Conservation (phyloP, 2,797 vertebrate genomes). For the Alectoris magna region DNA sequence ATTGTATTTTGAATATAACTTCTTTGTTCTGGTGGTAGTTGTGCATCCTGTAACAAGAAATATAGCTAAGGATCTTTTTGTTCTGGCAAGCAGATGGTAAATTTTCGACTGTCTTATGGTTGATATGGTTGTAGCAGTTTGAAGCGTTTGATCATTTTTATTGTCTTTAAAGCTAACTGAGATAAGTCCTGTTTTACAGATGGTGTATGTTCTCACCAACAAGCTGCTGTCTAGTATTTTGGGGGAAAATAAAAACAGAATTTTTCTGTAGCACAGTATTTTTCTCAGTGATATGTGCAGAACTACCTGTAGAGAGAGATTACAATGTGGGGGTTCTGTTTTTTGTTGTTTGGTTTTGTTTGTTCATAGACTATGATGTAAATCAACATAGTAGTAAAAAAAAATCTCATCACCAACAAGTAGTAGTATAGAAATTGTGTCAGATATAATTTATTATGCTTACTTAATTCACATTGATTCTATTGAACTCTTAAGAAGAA, state of each 20-base stretch:
- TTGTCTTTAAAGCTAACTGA: not conserved
- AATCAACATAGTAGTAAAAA: not conserved
- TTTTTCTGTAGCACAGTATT: not conserved
- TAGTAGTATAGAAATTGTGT: conserved; percentile 3
- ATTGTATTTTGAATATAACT: not conserved
- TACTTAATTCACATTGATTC: conserved; percentile 6
- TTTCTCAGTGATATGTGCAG: not conserved
- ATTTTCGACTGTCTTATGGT: not conserved
- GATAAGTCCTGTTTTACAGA: not conserved
- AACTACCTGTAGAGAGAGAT: not conserved
- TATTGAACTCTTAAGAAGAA: conserved; percentile 37
- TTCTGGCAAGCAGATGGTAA: not conserved
- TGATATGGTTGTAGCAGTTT: not conserved
- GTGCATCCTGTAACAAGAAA: not conserved
- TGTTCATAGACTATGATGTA: not conserved
- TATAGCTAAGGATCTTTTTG: not conserved
- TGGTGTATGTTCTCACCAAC: not conserved
- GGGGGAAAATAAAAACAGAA: not conserved
- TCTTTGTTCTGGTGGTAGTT: not conserved
- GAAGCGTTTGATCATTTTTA: not conserved
- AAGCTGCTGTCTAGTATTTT: not conserved
- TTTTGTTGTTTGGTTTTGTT: not conserved
- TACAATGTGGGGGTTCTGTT: not conserved
- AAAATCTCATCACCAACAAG: not conserved
- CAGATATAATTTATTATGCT: not conserved